These are phyloP conservation scores for Agraylea sexmaculata DNA, from an alignment of 1,140 invertebrate species.

Conservation along the genomic window DNA sequence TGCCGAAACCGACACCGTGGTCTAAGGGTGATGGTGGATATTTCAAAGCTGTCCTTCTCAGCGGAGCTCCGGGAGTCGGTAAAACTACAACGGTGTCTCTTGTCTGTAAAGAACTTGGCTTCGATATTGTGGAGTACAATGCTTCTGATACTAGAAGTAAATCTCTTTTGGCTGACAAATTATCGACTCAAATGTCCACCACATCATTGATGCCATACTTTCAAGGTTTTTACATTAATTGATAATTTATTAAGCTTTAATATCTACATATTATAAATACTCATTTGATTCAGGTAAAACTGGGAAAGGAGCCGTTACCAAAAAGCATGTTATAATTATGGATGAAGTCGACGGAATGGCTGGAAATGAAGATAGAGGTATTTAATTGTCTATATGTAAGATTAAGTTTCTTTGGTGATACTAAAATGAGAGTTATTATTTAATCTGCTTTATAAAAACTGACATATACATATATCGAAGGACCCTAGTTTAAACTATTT, in stretches of 20 bases:
- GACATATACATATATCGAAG: background rate
- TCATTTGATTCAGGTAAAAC: conserved; percentile 22
- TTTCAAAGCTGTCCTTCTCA: conserved; percentile 87
- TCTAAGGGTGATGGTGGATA: conserved; percentile 71
- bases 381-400: conserved; percentile 7
- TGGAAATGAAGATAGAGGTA: conserved; percentile 89
- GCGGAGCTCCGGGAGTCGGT: conserved; percentile 90
- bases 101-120: conserved; percentile 75
- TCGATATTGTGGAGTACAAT: conserved; percentile 91
- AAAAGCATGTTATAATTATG: conserved; percentile 90
- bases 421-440: too few relatives aligned
- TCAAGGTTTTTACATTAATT: too few relatives aligned
- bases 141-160: conserved; percentile 95
- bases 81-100: conserved; percentile 84
- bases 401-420: too few relatives aligned
- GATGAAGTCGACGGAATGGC: conserved; percentile 99
- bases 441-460: background rate
- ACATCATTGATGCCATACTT: conserved; percentile 55
- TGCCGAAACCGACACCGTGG: conserved; percentile 56
- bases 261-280: background rate
- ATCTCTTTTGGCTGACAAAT: conserved; percentile 69
- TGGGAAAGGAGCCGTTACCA: conserved; percentile 38
- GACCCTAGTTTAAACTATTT: background rate
- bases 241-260: conserved; percentile 26
- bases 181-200: conserved; percentile 63